These are phyloP conservation scores for Chascanopsetta lugubris DNA, from an alignment of 2,113 vertebrate genomes.

Conservation along the genomic window DNA sequence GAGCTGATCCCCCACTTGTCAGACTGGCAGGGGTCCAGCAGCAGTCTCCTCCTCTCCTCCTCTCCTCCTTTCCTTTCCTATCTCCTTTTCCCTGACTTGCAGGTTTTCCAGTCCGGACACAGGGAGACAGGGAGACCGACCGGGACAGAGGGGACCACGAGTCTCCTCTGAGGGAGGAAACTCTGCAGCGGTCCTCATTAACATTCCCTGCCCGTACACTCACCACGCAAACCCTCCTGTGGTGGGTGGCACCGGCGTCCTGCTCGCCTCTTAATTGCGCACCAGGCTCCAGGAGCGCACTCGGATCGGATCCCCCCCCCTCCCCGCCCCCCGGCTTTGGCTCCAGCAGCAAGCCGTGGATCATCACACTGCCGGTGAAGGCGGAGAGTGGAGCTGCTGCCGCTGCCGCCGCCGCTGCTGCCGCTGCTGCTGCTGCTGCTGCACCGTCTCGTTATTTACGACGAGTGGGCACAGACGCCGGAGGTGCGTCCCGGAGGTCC, in stretches of 20 bases:
- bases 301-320: constrained; percentile 1
- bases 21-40: constrained; percentile 31
- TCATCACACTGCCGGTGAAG: constrained; percentile 24
- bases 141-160: background rate
- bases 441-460: background rate
- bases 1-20: background rate
- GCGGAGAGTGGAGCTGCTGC: constrained; percentile 10
- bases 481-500: constrained; percentile 46
- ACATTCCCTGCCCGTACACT: constrained; percentile 76
- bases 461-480: background rate
- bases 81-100: constrained; percentile 25
- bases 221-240: constrained; percentile 44
- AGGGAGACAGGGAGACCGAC: background rate
- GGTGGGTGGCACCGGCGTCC: constrained; percentile 68
- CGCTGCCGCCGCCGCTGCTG: too few species aligned
- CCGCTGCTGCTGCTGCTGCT: too few species aligned
- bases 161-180: constrained; percentile 44
- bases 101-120: constrained; percentile 33
- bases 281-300: constrained; percentile 40
- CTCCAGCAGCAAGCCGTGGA: constrained; percentile 20
- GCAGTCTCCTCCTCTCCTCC: background rate
- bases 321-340: too few species aligned
- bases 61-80: background rate
- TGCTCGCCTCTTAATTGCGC: constrained; percentile 65
- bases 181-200: constrained; percentile 81